phyloP scores from a whole-genome alignment of 2,888 invertebrate species.

The Drosophila borealis region DNA sequence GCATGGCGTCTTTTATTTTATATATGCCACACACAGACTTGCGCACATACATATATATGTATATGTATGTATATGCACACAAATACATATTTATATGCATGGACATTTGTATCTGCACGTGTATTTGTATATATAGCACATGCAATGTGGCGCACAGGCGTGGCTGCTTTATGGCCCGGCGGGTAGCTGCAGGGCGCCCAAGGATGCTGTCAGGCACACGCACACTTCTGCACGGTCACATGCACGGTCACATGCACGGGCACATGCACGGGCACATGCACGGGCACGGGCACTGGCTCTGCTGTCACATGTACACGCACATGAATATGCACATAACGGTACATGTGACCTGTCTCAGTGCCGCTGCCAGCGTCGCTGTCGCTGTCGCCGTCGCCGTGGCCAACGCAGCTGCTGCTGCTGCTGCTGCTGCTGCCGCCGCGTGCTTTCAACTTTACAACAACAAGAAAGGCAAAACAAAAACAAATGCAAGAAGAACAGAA shows the following conservation, averaged over 20 bases:
- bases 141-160: slow-evolving; percentile 55
- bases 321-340: slow-evolving; percentile 34
- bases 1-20: slow-evolving; percentile 46
- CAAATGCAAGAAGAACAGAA: slow-evolving; percentile 15
- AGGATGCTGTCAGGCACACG: slow-evolving; percentile 44
- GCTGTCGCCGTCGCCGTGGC: slow-evolving; percentile 2
- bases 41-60: neutral
- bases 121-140: slow-evolving; percentile 26
- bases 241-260: slow-evolving; percentile 2
- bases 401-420: slow-evolving; percentile 4
- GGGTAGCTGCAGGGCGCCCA: slow-evolving; percentile 5
- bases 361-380: slow-evolving; percentile 18
- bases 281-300: neutral
- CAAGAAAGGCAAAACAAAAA: slow-evolving; percentile 27
- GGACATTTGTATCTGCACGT: neutral
- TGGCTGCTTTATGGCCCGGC: slow-evolving; percentile 38
- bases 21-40: slow-evolving; percentile 43
- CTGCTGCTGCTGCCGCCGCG: slow-evolving; percentile 6
- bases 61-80: neutral
- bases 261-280: slow-evolving; percentile 2
- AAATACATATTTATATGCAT: neutral
- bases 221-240: slow-evolving; percentile 12
- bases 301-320: neutral
- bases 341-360: slow-evolving; percentile 37
- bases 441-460: slow-evolving; percentile 27